Conservation (phyloP, 1,140 invertebrate genomes). For the Drosophila sechellia region DNA sequence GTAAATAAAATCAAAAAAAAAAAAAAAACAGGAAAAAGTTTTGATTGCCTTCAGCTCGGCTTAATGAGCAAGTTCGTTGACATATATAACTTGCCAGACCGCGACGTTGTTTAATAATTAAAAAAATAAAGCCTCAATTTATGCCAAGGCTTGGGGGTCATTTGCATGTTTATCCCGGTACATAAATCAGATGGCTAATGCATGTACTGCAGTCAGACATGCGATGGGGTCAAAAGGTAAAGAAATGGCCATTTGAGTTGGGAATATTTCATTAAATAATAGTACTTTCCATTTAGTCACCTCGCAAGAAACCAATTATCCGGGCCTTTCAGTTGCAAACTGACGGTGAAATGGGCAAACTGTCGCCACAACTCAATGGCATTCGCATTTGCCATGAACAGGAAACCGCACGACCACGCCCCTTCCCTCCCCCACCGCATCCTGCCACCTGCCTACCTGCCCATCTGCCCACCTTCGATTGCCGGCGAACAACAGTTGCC, state of each 20-base stretch:
- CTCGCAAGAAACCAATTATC: constrained; percentile 29
- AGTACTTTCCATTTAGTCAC: background rate
- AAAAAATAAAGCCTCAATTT: constrained; percentile 45
- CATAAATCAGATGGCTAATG: constrained; percentile 54
- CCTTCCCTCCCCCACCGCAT: constrained; percentile 15
- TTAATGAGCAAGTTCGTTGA: constrained; percentile 70
- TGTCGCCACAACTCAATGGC: constrained; percentile 26
- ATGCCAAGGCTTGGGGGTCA: constrained; percentile 23
- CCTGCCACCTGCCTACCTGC: background rate
- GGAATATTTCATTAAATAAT: constrained; percentile 1
- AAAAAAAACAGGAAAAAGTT: constrained; percentile 41
- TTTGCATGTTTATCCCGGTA: constrained; percentile 65
- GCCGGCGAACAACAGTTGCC: constrained; percentile 24
- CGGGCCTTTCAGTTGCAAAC: background rate
- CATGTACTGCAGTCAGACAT: constrained; percentile 73
- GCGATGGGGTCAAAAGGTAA: constrained; percentile 37
- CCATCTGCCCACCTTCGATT: constrained; percentile 39
- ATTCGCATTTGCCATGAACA: constrained; percentile 37
- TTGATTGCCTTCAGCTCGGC: constrained; percentile 51
- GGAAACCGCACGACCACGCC: constrained; percentile 58
- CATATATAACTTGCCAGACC: constrained; percentile 43
- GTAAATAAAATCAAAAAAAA: background rate
- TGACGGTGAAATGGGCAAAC: constrained; percentile 13
- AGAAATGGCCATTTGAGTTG: background rate
- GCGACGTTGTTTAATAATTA: constrained; percentile 72